These are phyloP conservation scores for Dipodomys stephensi DNA, from an alignment of 2,113 vertebrate species.

Conservation along the genomic window DNA sequence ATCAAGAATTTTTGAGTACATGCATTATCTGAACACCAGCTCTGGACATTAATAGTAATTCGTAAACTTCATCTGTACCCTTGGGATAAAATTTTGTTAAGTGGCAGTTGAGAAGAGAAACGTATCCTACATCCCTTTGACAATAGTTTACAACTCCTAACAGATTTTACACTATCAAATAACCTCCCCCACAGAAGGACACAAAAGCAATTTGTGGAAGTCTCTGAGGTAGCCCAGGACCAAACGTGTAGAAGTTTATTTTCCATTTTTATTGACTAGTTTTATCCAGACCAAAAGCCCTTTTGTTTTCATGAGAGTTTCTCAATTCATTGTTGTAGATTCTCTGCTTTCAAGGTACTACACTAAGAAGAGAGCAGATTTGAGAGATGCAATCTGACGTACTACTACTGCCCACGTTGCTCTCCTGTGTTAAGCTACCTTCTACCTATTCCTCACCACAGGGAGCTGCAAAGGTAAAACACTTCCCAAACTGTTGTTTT, in stretches of 20 bases:
- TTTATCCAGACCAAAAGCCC: slow-evolving; percentile 29
- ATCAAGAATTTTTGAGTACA: slow-evolving; percentile 36
- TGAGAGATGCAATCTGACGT: slow-evolving; percentile 53
- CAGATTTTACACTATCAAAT: slow-evolving; percentile 48
- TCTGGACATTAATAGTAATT: not conserved
- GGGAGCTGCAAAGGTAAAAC: slow-evolving; percentile 38
- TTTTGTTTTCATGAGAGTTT: slow-evolving; percentile 63
- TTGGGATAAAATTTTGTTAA: slow-evolving; percentile 28
- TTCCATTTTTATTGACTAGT: slow-evolving; percentile 63
- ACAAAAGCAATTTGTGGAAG: slow-evolving; percentile 66
- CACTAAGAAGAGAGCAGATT: not conserved
- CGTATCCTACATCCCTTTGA: not conserved
- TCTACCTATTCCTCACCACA: slow-evolving; percentile 48
- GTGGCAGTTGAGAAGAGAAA: slow-evolving; percentile 51
- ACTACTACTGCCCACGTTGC: slow-evolving; percentile 45
- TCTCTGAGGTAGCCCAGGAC: slow-evolving; percentile 53
- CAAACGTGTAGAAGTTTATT: slow-evolving; percentile 52
- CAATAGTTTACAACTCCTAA: slow-evolving; percentile 8
- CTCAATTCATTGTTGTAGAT: slow-evolving; percentile 30
- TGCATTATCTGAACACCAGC: not conserved
- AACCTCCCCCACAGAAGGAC: slow-evolving; percentile 14
- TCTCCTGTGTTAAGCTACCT: not conserved
- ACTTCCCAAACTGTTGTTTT: slow-evolving; percentile 53
- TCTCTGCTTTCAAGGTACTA: slow-evolving; percentile 40
- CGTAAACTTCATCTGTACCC: slow-evolving; percentile 27